Percentiles rank a stretch among this genome's conserved stretches.
Conservation (phyloP, 2,113 vertebrate genomes). For the Takifugu bimaculatus region DNA sequence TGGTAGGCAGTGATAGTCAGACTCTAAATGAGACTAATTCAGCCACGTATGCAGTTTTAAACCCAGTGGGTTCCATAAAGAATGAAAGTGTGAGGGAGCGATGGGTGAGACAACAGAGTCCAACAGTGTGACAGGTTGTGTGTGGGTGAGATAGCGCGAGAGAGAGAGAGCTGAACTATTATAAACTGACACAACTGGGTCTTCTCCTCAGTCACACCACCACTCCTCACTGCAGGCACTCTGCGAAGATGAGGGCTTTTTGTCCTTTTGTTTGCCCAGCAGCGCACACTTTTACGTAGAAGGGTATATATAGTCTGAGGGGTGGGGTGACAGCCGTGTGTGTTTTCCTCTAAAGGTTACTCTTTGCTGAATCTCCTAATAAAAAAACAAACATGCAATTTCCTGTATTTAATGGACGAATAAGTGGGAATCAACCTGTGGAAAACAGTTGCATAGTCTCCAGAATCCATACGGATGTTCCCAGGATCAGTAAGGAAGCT, state of each 20-base stretch:
- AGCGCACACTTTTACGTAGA: conserved; percentile 21
- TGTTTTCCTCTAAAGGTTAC: no score
- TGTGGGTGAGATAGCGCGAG: conserved; percentile 34
- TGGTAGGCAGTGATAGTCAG: conserved; percentile 32
- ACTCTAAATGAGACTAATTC: conserved; percentile 50
- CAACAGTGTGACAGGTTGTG: conserved; percentile 63
- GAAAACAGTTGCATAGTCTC: conserved; percentile 5
- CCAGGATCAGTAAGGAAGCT: background rate
- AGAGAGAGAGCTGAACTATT: conserved; percentile 62
- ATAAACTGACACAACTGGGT: conserved; percentile 93
- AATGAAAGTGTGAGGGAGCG: conserved; percentile 82
- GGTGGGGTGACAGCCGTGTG: no score
- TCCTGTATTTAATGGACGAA: conserved; percentile 32
- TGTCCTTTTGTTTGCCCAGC: conserved; percentile 54
- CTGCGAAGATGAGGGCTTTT: conserved; percentile 65
- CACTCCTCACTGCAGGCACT: conserved; percentile 74
- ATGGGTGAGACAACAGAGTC: conserved; percentile 72
- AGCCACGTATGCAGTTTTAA: conserved; percentile 27
- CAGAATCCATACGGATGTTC: conserved; percentile 11
- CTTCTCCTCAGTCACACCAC: conserved; percentile 79
- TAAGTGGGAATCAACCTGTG: conserved; percentile 10
- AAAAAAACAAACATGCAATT: background rate
- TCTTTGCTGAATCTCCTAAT: no score
- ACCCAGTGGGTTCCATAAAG: conserved; percentile 53
- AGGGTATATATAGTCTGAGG: background rate